These are phyloP conservation scores for Dione vanillae DNA, from an alignment of 2,888 invertebrate species.

Conservation along the genomic window DNA sequence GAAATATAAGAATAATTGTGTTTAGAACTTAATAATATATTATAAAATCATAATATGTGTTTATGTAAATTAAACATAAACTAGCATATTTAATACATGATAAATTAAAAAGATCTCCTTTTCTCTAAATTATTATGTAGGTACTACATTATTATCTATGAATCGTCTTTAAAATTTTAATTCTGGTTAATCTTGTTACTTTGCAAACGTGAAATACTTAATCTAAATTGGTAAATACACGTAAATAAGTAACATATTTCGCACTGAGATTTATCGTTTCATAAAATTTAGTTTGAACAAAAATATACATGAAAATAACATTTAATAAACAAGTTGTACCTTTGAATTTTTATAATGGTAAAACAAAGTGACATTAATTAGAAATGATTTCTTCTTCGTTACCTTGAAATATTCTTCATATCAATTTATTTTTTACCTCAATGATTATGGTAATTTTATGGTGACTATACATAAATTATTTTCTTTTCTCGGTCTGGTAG, in stretches of 20 bases:
- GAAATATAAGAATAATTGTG: too few species aligned
- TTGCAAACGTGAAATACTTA: conserved; percentile 14
- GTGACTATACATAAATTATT: too few species aligned
- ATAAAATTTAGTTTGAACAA: background rate
- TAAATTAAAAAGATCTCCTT: too few species aligned
- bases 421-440: background rate
- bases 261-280: conserved; percentile 13
- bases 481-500: too few species aligned
- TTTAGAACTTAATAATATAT: too few species aligned
- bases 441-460: too few species aligned
- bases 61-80: too few species aligned
- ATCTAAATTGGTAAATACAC: background rate
- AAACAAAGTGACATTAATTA: background rate
- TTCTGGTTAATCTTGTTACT: conserved; percentile 15
- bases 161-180: too few species aligned
- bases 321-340: background rate
- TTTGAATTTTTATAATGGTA: background rate
- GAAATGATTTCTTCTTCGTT: background rate
- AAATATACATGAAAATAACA: background rate
- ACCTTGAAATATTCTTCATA: background rate
- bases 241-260: conserved; percentile 14
- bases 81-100: too few species aligned
- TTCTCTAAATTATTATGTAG: too few species aligned
- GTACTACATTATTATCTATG: too few species aligned
- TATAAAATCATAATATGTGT: too few species aligned